Evolutionary conservation across 2,888 invertebrate genomes (phyloP), one percentile per base, ranked within the genome.

Genomic region (Drosophila heteroneura): DNA sequence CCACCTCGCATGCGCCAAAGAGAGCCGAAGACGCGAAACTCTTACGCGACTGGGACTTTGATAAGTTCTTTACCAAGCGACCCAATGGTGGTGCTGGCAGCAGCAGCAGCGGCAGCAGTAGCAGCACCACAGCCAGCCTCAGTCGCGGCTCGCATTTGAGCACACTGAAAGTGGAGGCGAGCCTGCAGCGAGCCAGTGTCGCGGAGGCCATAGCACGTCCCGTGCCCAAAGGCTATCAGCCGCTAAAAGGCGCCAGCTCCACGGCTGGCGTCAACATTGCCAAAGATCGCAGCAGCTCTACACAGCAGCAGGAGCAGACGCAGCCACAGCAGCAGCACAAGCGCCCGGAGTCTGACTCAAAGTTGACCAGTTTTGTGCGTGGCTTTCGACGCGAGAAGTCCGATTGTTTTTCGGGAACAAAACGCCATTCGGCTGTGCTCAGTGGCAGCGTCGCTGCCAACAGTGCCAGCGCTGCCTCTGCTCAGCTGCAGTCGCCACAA

Each of bases 21-120:
- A 71, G 68, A 91, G 94, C 96, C 89, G 97, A 97, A 92, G 97
- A 97, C 93, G 96, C 96, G 76, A 96, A 96, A 64, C 95, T 97
- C 79, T 94, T 97, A 85, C 96, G 97, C 94, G 97, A 97, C 92
- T 97, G 97, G 97, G 96, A 97, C 94, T 96, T 97, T 93, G 96
- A 97, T 82, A 95, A 96, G 92, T 97, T 97, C 94, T 97, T 97
- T 94, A 96, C 96, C 19, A 82, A 80, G 70, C 72, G 41, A 9
- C 14, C 59, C 14, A 76, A 61, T 26, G 58, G 61, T 39, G 47
- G 53, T n/a, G 60, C 64, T 16, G 51, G 71, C 37, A 58, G 52
- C 44, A 41, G 52, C 22, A 64, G 70, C 54, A 49, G 60, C 47
- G 62, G 63, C 64, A 49, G 76, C 52, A 44, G 93, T 60, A 75